Evolutionary conservation across 2,888 invertebrate genomes (phyloP).

Genomic region (Conops quadrifasciatus): DNA sequence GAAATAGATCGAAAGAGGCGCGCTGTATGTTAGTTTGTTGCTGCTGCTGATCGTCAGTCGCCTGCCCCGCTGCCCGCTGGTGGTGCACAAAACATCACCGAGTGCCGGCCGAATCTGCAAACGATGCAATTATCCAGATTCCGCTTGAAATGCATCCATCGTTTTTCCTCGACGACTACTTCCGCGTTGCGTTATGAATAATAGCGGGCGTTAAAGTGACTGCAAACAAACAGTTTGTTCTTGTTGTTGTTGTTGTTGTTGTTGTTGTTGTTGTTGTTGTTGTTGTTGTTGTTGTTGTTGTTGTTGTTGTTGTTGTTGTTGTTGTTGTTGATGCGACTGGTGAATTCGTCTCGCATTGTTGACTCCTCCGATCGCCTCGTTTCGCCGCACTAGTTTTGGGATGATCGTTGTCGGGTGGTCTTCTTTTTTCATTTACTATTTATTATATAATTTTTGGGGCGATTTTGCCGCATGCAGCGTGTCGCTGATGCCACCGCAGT

Average conservation of each 20-base stretch:
- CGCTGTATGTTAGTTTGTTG: constrained; percentile 33
- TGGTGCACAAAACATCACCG: constrained; percentile 8
- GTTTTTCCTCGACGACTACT: constrained; percentile 10
- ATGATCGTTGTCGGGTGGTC: constrained; percentile 2
- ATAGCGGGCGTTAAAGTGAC: constrained; percentile 15
- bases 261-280: constrained; percentile 11
- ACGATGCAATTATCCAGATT: constrained; percentile 28
- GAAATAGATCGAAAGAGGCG: too few species aligned
- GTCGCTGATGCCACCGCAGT: constrained; percentile 13
- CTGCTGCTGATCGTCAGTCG: constrained; percentile 20
- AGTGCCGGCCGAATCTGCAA: neutral
- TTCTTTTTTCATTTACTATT: too few species aligned
- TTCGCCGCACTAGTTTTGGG: neutral
- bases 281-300: neutral
- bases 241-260: neutral
- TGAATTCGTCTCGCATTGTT: constrained; percentile 26
- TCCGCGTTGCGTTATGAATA: constrained; percentile 15
- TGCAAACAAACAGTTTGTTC: neutral
- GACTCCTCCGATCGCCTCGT: constrained; percentile 25
- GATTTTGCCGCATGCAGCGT: constrained; percentile 8
- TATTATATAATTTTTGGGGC: constrained; percentile 26
- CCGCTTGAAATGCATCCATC: constrained; percentile 9
- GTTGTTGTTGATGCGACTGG: neutral
- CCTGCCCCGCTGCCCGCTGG: constrained; percentile 23
- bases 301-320: constrained; percentile 25